phyloP scores from a whole-genome alignment of 2,113 vertebrate genomes.

The Scomber scombrus region DNA sequence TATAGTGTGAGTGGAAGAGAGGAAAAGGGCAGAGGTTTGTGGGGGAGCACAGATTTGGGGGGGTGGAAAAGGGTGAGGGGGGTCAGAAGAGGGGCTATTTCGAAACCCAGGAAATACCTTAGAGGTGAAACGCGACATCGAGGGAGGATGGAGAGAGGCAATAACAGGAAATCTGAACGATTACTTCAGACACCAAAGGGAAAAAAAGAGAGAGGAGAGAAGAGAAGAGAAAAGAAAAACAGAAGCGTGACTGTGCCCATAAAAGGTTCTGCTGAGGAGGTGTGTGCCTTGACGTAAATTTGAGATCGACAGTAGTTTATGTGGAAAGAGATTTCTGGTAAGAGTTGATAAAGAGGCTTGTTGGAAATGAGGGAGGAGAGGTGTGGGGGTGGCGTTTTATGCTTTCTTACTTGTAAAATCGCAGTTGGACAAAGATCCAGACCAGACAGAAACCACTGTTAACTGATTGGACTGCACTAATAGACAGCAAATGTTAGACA shows the following conservation, averaged over 20 bases:
- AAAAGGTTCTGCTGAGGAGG: conserved; percentile 78
- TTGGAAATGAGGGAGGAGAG: conserved; percentile 59
- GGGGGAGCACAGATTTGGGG: conserved; percentile 36
- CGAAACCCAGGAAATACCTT: conserved; percentile 83
- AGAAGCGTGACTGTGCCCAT: conserved; percentile 72
- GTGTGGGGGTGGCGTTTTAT: conserved; percentile 35
- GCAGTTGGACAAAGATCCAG: conserved; percentile 27
- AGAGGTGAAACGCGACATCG: conserved; percentile 76
- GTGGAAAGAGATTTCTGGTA: conserved; percentile 72
- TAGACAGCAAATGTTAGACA: conserved; percentile 3
- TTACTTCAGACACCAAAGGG: conserved; percentile 74
- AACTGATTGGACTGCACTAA: conserved; percentile 30
- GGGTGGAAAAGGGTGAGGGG: conserved; percentile 32
- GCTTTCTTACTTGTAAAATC: conserved; percentile 54
- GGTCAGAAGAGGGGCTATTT: conserved; percentile 67
- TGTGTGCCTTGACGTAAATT: conserved; percentile 39
- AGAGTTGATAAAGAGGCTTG: conserved; percentile 66
- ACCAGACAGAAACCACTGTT: conserved; percentile 38
- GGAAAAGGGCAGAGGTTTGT: conserved; percentile 48
- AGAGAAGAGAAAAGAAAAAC: conserved; percentile 64
- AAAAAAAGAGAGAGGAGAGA: conserved; percentile 44
- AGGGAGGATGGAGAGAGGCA: conserved; percentile 69
- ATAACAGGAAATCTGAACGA: conserved; percentile 81
- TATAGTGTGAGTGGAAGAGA: conserved; percentile 54
- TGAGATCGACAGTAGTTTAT: conserved; percentile 55